Percentiles rank a stretch among this genome's conserved stretches.
These are phyloP conservation scores for Amazona vittata DNA, from an alignment of 2,113 vertebrate genomes.

Conservation along the genomic window DNA sequence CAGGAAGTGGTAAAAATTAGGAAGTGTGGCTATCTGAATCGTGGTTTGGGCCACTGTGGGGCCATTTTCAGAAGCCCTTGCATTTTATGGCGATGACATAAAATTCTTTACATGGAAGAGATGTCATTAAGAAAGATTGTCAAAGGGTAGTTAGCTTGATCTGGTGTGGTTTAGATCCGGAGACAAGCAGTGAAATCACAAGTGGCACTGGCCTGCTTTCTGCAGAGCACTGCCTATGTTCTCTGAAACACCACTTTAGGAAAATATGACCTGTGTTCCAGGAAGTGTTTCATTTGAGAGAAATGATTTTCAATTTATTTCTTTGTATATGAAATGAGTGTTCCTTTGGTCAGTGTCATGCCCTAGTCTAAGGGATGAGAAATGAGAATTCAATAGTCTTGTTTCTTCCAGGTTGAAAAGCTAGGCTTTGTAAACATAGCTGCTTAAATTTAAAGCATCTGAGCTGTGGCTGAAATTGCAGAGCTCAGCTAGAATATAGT, in stretches of 20 bases:
- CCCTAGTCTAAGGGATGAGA: not conserved
- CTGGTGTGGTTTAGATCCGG: not conserved
- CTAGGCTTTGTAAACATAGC: not conserved
- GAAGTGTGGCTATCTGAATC: not conserved
- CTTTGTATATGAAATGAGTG: not conserved
- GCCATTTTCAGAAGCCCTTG: not conserved
- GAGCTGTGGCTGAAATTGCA: not conserved
- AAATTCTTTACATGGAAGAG: not conserved
- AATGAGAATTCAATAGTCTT: constrained; percentile 1
- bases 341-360: not conserved
- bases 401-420: not conserved
- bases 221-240: not conserved
- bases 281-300: not conserved
- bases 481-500: not conserved
- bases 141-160: not conserved
- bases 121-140: not conserved
- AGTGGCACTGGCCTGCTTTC: not conserved
- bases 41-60: not conserved
- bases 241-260: not conserved
- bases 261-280: not conserved
- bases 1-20: not conserved
- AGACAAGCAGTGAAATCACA: not conserved
- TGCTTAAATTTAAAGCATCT: constrained; percentile 13
- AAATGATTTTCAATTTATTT: not conserved
- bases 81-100: not conserved